Evolutionary conservation across 2,113 vertebrate species (phyloP).

Genomic region (Bothrops jararaca): DNA sequence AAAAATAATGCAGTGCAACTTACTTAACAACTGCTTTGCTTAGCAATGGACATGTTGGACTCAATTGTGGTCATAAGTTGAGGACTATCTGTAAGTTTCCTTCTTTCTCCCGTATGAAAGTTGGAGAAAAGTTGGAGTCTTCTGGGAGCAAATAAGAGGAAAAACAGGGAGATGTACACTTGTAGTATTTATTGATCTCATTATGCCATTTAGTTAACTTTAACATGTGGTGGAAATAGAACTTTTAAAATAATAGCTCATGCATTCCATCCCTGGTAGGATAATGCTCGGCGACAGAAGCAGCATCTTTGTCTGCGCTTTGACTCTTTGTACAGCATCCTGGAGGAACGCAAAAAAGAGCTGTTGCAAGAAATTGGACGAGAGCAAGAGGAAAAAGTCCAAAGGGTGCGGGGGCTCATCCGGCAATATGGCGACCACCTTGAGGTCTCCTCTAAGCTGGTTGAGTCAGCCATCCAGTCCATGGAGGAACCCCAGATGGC

Average conservation of each 20-base stretch:
- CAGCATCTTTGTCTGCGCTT: conserved; percentile 79
- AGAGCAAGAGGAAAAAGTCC: conserved; percentile 82
- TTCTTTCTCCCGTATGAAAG: background rate
- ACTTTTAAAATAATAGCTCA: too few species aligned
- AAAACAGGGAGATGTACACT: background rate
- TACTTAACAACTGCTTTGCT: background rate
- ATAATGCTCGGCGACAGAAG: conserved; percentile 77
- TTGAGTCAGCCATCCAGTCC: conserved; percentile 80
- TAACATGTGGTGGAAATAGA: background rate
- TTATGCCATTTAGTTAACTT: background rate
- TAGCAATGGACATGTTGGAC: background rate
- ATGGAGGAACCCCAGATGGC: conserved; percentile 88
- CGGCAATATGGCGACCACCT: conserved; percentile 81
- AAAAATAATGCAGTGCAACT: background rate
- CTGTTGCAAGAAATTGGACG: conserved; percentile 76
- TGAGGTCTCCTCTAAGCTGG: conserved; percentile 80
- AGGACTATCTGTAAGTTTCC: background rate
- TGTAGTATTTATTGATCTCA: background rate
- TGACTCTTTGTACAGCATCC: conserved; percentile 70
- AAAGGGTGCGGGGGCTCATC: conserved; percentile 75
- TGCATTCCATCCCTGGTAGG: conserved; percentile 62
- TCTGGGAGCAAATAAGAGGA: background rate
- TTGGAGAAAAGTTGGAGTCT: too few species aligned
- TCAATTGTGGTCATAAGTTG: background rate
- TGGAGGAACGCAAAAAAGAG: conserved; percentile 88